Conservation (phyloP, 2,797 vertebrate genomes). For the Peromyscus nudipes region DNA sequence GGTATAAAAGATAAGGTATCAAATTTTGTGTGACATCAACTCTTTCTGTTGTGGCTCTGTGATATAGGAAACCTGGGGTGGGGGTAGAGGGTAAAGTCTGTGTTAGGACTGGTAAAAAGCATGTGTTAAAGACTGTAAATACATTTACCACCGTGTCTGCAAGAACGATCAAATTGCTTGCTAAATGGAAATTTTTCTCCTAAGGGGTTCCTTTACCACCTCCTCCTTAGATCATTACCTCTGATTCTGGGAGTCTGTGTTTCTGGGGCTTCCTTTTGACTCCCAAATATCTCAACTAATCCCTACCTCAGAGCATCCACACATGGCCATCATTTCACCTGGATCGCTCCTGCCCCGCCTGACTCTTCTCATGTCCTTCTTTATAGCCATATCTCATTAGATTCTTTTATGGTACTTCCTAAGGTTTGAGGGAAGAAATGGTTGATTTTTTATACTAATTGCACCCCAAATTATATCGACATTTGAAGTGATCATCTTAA, state of each 20-base stretch:
- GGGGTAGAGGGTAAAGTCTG: background rate
- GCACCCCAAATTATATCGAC: background rate
- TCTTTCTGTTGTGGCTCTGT: background rate
- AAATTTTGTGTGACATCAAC: background rate
- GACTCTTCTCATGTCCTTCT: background rate
- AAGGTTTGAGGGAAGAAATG: background rate
- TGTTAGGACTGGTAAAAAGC: background rate
- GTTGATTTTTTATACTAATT: background rate
- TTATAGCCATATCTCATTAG: background rate
- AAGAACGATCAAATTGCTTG: background rate
- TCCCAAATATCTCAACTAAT: background rate
- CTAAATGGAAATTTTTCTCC: background rate
- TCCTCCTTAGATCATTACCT: background rate
- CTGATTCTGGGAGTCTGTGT: no score
- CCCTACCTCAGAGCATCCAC: background rate
- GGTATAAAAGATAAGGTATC: background rate
- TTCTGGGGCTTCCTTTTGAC: background rate
- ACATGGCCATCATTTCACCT: accelerated
- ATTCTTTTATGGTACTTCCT: background rate
- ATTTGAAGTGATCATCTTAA: no score
- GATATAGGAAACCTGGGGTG: background rate
- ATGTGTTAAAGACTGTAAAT: background rate
- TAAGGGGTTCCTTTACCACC: background rate
- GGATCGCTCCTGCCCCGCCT: accelerated
- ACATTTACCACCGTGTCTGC: background rate